phyloP scores from a whole-genome alignment of 2,113 vertebrate species.

The Colossoma macropomum region DNA sequence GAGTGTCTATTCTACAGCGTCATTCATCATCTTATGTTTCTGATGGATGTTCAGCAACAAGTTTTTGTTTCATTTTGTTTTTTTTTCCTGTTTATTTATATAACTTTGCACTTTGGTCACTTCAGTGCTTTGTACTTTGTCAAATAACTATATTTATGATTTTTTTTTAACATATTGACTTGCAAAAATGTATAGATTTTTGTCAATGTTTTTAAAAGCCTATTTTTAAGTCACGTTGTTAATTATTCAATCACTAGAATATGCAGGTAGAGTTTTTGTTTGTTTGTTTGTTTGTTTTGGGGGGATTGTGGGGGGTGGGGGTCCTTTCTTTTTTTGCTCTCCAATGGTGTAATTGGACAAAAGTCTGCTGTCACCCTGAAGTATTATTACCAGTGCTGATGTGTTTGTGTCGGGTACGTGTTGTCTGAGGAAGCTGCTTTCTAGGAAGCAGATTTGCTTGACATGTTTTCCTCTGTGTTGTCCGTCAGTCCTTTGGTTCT shows the following conservation, averaged over 20 bases:
- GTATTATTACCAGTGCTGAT: constrained; percentile 41
- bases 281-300: background rate
- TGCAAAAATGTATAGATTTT: constrained; percentile 78
- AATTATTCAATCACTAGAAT: constrained; percentile 38
- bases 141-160: constrained; percentile 82
- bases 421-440: constrained; percentile 30
- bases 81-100: constrained; percentile 76
- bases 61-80: constrained; percentile 4
- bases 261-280: constrained; percentile 31
- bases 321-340: background rate
- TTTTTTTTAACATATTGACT: constrained; percentile 83
- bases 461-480: constrained; percentile 20
- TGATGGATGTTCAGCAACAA: constrained; percentile 61
- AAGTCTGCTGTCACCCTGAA: constrained; percentile 42
- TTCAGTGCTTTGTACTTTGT: constrained; percentile 83
- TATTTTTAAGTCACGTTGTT: constrained; percentile 42
- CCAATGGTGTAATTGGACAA: constrained; percentile 33
- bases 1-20: constrained; percentile 18
- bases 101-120: constrained; percentile 83
- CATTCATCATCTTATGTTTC: constrained; percentile 23
- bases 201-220: constrained; percentile 48
- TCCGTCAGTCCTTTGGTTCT: constrained; percentile 20
- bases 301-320: background rate
- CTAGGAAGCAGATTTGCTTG: constrained; percentile 33
- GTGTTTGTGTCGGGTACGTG: constrained; percentile 40